These are phyloP conservation scores for Dioctria rufipes DNA, from an alignment of 2,888 invertebrate genomes.

Conservation along the genomic window DNA sequence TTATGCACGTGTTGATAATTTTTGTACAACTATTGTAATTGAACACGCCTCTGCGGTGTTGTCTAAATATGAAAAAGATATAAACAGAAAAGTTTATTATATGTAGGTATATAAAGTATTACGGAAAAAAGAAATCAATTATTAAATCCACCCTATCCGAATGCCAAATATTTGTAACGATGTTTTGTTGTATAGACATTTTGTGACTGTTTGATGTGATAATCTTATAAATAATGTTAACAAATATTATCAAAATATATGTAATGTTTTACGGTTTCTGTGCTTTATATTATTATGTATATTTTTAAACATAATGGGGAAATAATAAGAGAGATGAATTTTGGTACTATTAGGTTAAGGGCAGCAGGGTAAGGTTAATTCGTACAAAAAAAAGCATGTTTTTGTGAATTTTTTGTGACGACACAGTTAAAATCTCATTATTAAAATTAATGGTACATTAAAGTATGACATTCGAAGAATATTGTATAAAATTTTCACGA, in stretches of 20 bases:
- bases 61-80: slow-evolving; percentile 4
- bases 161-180: slow-evolving; percentile 31
- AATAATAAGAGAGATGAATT: no score
- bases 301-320: no score
- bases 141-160: slow-evolving; percentile 9
- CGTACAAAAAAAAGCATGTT: no score
- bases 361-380: no score
- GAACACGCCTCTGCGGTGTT: slow-evolving; percentile 2
- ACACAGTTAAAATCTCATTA: no score
- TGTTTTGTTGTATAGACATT: slow-evolving; percentile 32
- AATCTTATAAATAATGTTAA: slow-evolving; percentile 37
- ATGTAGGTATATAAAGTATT: not conserved
- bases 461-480: no score
- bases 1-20: slow-evolving; percentile 6
- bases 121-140: no score
- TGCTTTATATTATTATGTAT: no score
- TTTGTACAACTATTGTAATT: slow-evolving; percentile 3
- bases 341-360: no score
- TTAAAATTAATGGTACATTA: no score
- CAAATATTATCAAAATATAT: slow-evolving; percentile 26
- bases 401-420: no score
- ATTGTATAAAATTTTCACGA: no score
- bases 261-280: slow-evolving; percentile 6
- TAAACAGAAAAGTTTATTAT: slow-evolving; percentile 23
- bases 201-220: slow-evolving; percentile 40